These are phyloP conservation scores for Timema cristinae DNA, from an alignment of 2,888 invertebrate species.

Conservation along the genomic window DNA sequence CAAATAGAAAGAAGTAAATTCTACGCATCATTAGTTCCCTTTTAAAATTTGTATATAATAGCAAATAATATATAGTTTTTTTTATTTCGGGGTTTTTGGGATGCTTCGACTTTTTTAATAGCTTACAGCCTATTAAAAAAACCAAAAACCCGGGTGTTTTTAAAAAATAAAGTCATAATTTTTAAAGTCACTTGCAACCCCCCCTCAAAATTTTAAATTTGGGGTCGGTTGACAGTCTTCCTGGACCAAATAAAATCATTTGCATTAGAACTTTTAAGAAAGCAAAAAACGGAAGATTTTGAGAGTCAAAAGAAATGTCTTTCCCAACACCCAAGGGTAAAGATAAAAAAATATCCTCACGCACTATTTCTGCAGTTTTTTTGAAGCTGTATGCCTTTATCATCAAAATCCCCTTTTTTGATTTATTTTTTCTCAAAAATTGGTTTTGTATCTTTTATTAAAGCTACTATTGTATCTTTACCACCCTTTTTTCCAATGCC, in stretches of 20 bases:
- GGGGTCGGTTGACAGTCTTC: not conserved
- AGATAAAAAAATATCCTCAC: conserved; percentile 17
- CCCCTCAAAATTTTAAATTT: no score
- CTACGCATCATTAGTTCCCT: no score
- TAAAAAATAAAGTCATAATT: no score
- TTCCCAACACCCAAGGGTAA: not conserved
- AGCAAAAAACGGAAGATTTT: not conserved
- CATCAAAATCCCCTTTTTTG: conserved; percentile 11
- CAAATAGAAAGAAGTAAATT: no score
- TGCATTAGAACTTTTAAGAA: not conserved
- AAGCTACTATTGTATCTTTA: conserved; percentile 13
- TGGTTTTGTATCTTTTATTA: not conserved
- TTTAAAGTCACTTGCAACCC: no score
- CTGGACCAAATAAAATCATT: conserved; percentile 7
- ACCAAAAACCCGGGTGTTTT: no score
- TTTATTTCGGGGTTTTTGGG: no score
- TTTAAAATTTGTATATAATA: no score
- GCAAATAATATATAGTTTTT: no score
- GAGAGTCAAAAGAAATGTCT: not conserved
- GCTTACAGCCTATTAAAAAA: no score
- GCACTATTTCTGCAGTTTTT: conserved; percentile 20
- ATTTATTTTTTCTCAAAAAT: not conserved
- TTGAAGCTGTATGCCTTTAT: not conserved
- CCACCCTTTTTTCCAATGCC: not conserved
- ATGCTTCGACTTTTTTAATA: no score